These are phyloP conservation scores for Sinocyclocheilus grahami DNA, from an alignment of 2,113 vertebrate species.

Conservation along the genomic window DNA sequence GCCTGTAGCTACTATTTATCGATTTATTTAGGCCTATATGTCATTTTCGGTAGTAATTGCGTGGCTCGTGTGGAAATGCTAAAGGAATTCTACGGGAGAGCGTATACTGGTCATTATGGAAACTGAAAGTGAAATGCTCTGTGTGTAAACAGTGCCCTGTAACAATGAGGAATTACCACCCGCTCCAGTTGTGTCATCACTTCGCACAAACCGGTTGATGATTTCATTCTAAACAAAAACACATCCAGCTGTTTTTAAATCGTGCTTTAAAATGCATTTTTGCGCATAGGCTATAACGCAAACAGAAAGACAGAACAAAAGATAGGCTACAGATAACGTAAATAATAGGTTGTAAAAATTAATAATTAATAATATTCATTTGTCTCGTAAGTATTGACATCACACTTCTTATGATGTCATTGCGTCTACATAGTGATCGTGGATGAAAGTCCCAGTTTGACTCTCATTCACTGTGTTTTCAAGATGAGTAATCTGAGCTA, in stretches of 20 bases:
- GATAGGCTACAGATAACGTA: neutral
- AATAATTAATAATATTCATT: neutral
- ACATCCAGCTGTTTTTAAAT: neutral
- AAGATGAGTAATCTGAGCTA: neutral
- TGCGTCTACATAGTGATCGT: neutral
- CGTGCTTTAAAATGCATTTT: too few species aligned
- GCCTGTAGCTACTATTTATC: neutral
- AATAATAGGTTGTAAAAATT: too few species aligned
- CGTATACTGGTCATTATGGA: neutral
- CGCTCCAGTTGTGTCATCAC: neutral
- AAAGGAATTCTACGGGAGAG: neutral
- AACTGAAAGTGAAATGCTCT: constrained; percentile 10
- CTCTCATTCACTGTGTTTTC: neutral
- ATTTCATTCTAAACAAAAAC: neutral
- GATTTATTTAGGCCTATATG: too few species aligned
- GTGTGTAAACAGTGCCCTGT: neutral
- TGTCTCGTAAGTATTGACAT: neutral
- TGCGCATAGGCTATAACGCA: too few species aligned
- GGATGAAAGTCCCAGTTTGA: neutral
- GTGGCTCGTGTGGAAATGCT: neutral
- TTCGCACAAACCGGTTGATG: neutral
- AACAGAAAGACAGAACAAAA: neutral
- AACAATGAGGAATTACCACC: constrained; percentile 1
- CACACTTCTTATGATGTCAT: neutral
- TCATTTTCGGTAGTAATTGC: neutral